Evolutionary conservation across 2,113 vertebrate species (phyloP).

Genomic region (Microcebus murinus): DNA sequence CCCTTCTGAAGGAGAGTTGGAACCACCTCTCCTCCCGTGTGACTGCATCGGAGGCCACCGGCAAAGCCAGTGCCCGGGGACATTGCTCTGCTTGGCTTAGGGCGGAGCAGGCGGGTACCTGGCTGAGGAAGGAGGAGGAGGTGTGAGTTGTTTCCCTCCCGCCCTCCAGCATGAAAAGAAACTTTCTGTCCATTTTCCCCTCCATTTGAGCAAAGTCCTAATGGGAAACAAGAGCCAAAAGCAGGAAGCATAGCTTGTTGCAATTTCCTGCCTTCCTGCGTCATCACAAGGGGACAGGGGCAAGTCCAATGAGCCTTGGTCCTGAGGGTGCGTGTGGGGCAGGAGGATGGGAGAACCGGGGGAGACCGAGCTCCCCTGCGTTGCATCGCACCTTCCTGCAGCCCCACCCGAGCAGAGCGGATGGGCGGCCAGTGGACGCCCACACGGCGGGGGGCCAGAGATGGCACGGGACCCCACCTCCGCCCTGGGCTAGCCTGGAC

Average conservation of each 20-base stretch:
- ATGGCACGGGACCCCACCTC: neutral
- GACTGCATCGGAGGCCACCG: neutral
- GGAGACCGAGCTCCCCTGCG: neutral
- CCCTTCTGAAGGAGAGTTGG: neutral
- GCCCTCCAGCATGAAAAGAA: accelerated
- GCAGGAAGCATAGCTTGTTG: neutral
- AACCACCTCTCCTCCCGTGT: neutral
- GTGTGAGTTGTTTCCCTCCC: neutral
- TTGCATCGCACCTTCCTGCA: accelerated
- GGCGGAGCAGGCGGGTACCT: accelerated
- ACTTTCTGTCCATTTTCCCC: neutral
- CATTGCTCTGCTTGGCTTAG: neutral
- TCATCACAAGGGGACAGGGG: neutral
- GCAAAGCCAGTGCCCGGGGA: neutral
- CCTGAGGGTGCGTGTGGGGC: neutral
- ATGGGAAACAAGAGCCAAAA: neutral
- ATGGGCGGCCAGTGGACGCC: no score
- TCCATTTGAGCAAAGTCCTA: neutral
- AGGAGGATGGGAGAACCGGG: neutral
- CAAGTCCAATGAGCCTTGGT: neutral
- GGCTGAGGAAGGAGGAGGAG: no score
- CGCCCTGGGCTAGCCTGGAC: no score
- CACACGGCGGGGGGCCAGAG: no score
- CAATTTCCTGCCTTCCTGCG: neutral
- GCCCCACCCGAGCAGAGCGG: neutral